A percentile compares a stretch with the other conserved stretches of the same genome.
These are phyloP conservation scores for Phycodurus eques DNA, from an alignment of 2,113 vertebrate species.

Conservation along the genomic window DNA sequence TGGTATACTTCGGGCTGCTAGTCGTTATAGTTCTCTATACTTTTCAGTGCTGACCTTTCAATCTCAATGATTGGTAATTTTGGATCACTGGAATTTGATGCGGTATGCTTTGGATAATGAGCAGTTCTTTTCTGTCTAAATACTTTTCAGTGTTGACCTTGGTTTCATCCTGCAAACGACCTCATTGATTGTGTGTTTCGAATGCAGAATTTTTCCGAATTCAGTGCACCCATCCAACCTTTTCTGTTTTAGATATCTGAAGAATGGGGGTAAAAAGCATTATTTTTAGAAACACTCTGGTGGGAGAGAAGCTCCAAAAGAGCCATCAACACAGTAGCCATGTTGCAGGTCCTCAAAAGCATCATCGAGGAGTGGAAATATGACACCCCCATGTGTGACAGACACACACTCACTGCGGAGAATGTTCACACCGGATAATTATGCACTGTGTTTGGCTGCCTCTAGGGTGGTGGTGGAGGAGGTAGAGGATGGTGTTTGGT, in stretches of 20 bases:
- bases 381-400: constrained; percentile 43
- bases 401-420: constrained; percentile 29
- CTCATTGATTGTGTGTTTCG: neutral
- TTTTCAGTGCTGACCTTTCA: neutral
- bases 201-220: neutral
- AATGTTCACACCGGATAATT: constrained; percentile 71
- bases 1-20: neutral
- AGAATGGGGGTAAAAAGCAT: neutral
- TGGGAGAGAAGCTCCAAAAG: constrained; percentile 38
- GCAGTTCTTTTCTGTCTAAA: neutral
- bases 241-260: neutral
- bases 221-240: neutral
- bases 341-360: constrained; percentile 45
- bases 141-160: neutral
- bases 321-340: constrained; percentile 20
- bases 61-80: no score
- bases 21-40: neutral
- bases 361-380: constrained; percentile 35
- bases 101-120: neutral
- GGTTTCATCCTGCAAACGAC: neutral
- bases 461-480: constrained; percentile 41
- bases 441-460: constrained; percentile 55
- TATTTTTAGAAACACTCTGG: constrained; percentile 37
- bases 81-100: neutral
- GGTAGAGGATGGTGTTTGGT: constrained; percentile 7